These are phyloP conservation scores for Hippolais icterina DNA, from an alignment of 2,113 vertebrate genomes.

Conservation along the genomic window DNA sequence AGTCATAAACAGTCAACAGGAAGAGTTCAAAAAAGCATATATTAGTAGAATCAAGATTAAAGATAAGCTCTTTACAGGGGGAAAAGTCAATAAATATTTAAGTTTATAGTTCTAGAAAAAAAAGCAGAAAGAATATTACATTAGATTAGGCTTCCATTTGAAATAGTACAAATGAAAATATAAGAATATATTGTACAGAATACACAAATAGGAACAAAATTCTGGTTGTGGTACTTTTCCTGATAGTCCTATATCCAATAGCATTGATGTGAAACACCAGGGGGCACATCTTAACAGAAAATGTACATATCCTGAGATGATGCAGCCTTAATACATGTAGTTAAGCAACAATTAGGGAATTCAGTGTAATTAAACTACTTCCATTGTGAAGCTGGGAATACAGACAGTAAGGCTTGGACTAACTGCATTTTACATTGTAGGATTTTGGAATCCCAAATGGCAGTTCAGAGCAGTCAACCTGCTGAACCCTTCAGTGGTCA, in stretches of 20 bases:
- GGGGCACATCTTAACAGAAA: not conserved
- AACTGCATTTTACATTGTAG: not conserved
- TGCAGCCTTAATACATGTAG: not conserved
- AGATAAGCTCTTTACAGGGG: not conserved
- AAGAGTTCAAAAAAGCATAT: not conserved
- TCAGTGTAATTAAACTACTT: not conserved
- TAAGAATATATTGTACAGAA: not conserved
- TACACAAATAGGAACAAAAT: not conserved
- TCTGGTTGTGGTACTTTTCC: not conserved
- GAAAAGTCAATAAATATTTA: not conserved
- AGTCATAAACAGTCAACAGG: not conserved
- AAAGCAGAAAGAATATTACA: accelerated
- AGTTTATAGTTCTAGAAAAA: not conserved
- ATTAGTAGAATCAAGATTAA: not conserved
- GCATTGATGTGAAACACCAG: not conserved
- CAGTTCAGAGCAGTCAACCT: not conserved
- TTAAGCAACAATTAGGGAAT: not conserved
- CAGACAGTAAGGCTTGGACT: not conserved
- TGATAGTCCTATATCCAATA: not conserved
- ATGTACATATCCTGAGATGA: not conserved
- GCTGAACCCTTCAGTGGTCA: not conserved
- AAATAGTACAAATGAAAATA: not conserved
- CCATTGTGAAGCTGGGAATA: not conserved
- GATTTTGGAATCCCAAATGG: not conserved
- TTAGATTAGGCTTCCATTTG: not conserved